Evolutionary conservation across 2,797 vertebrate species (phyloP).

Genomic region (Melanotaenia pygmaea): DNA sequence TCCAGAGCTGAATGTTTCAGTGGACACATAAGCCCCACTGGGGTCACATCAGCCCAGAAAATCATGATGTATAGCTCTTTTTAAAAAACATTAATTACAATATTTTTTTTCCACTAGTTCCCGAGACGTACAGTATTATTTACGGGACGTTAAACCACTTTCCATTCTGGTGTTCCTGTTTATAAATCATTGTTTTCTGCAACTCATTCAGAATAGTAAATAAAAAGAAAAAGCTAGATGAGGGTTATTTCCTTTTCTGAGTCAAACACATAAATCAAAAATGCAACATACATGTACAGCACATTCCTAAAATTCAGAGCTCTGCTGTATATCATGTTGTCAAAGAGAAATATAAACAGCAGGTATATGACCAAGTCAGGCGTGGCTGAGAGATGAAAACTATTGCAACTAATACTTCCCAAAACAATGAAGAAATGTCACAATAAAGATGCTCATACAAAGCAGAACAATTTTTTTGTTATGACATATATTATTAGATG

Average conservation of each 20-base stretch:
- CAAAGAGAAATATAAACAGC: neutral
- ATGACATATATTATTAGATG: neutral
- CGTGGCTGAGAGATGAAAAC: neutral
- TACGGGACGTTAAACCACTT: no score
- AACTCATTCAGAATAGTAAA: slow-evolving; percentile 3
- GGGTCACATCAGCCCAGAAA: slow-evolving; percentile 11
- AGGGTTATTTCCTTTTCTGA: neutral
- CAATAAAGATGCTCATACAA: neutral
- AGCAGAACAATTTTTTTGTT: neutral
- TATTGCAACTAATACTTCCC: no score
- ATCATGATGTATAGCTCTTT: neutral
- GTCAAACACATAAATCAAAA: slow-evolving; percentile 42
- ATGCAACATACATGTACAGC: slow-evolving; percentile 12
- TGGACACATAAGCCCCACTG: slow-evolving; percentile 1
- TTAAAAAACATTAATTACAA: neutral
- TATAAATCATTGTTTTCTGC: slow-evolving; percentile 11
- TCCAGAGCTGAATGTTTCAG: slow-evolving; percentile 17
- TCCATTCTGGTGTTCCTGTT: no score
- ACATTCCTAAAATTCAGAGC: slow-evolving; percentile 20
- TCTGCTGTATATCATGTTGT: slow-evolving; percentile 1
- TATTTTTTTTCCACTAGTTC: neutral
- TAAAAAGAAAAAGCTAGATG: slow-evolving; percentile 2
- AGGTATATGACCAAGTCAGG: neutral
- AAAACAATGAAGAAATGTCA: no score
- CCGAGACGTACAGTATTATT: neutral